phyloP scores from a whole-genome alignment of 1,140 invertebrate genomes.

The Marisa cornuarietis region DNA sequence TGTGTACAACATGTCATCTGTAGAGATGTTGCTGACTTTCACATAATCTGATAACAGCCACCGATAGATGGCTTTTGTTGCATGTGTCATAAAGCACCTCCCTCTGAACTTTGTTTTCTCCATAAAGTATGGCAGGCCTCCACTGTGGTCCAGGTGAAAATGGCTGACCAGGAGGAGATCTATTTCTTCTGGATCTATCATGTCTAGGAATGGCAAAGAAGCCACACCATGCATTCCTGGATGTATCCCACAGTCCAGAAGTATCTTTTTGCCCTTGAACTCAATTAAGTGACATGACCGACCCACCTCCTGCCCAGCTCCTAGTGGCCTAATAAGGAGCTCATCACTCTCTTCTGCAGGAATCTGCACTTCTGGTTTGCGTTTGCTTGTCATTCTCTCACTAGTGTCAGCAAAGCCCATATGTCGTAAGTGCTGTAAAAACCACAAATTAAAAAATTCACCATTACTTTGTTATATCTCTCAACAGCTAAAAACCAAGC shows the following conservation, averaged over 20 bases:
- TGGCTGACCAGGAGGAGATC: constrained; percentile 96
- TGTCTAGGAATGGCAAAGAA: constrained; percentile 96
- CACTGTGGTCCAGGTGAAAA: constrained; percentile 99
- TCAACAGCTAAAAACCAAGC: background rate
- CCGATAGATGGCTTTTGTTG: constrained; percentile 98
- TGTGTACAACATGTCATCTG: constrained; percentile 97
- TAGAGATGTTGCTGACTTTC: constrained; percentile 98
- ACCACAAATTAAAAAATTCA: background rate
- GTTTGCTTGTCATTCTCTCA: constrained; percentile 48
- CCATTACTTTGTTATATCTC: background rate
- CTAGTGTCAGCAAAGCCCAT: constrained; percentile 1
- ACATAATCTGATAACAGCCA: constrained; percentile 99
- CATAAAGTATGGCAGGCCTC: constrained; percentile 97
- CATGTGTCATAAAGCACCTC: constrained; percentile 99
- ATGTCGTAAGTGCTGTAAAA: background rate
- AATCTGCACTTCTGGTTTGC: constrained; percentile 50
- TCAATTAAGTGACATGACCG: constrained; percentile 97
- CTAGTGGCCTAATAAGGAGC: constrained; percentile 66
- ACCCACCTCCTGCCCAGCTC: constrained; percentile 99
- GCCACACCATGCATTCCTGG: constrained; percentile 97
- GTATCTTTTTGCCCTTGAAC: constrained; percentile 98
- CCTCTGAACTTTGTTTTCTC: constrained; percentile 98
- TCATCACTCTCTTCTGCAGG: constrained; percentile 60
- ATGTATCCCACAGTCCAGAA: constrained; percentile 98
- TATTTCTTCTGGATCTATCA: constrained; percentile 97